Evolutionary conservation across 2,797 vertebrate species (phyloP), one percentile per base, ranked within the genome.

Genomic region (Melanotaenia parkinsoni): DNA sequence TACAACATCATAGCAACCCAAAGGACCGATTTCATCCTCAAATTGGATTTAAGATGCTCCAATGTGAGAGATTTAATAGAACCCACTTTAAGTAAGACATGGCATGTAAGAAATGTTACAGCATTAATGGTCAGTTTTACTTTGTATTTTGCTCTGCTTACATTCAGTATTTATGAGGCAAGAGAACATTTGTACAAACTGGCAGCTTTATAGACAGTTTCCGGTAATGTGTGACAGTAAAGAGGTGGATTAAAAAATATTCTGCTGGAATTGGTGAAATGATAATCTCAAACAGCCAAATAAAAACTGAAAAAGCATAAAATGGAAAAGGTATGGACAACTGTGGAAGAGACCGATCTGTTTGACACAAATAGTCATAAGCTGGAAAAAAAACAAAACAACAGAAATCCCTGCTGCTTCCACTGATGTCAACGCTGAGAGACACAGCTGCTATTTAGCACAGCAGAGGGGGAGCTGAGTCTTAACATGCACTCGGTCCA

Each of bases 401-500:
- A 72, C 67, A 72, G 37, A 72, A 38, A 51, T 56, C 22, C 45
- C 37, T 10, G 2, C 12, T 74, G 63, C 68, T 33, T 43, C 37
- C 26, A 66, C 22, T 61, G 22, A 60, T 58, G 20, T 72, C 26
- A 70, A 26, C 58, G 70, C 50, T 53, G 56, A 32, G 58, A 3
- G 59, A 33, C 51, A 75, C 14, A 51, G 35, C 5, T 65, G 40
- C 57, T 35, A 47, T 38, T 61, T 28, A 32, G 56, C 14, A 53
- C 65, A 38, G n/a, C 35, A 35, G 38, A 59, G 43, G 30, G 53
- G 62, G 80, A 33, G 61, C 24, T 16, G 47, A 26, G 66, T 72
- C 72, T 85, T 76, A 72, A 88, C 71, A 85, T 73, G 67, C 11
- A n/a, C 60, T 65, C 72, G 71, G 63, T 57, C 76, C 70, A 86